phyloP scores from a whole-genome alignment of 2,888 invertebrate species.

The Gnatocerus cornutus region DNA sequence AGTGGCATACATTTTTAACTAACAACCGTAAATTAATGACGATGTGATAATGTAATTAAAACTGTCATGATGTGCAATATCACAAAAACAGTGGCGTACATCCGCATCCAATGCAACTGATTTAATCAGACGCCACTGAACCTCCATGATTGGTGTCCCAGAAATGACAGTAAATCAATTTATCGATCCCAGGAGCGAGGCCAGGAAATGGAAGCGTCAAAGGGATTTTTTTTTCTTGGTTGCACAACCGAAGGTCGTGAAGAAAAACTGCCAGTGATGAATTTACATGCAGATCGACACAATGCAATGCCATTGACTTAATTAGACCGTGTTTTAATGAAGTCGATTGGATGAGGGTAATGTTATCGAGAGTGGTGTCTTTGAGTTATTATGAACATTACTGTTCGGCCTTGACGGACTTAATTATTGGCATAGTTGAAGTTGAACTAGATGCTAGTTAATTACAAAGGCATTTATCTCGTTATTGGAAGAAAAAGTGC shows the following conservation, averaged over 20 bases:
- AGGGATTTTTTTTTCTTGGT: conserved; percentile 11
- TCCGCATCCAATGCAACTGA: neutral
- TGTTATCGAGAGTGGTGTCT: conserved; percentile 8
- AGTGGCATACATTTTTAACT: conserved; percentile 10
- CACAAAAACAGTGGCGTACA: conserved; percentile 2
- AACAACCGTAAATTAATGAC: neutral
- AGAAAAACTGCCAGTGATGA: conserved; percentile 20
- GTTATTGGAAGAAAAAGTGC: conserved; percentile 19
- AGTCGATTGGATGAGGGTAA: conserved; percentile 21
- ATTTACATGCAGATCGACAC: conserved; percentile 9
- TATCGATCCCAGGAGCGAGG: conserved; percentile 4
- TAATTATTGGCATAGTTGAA: conserved; percentile 36
- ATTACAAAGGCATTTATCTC: conserved; percentile 51
- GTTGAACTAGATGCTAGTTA: conserved; percentile 49
- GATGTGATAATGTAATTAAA: conserved; percentile 17
- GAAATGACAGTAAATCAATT: conserved; percentile 16
- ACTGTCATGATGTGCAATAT: conserved; percentile 10
- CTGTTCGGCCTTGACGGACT: conserved; percentile 30
- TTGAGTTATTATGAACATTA: conserved; percentile 27
- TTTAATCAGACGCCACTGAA: conserved; percentile 13
- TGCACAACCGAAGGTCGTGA: conserved; percentile 17
- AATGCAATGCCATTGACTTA: conserved; percentile 28
- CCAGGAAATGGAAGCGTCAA: neutral
- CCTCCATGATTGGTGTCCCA: conserved; percentile 6
- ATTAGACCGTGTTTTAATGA: conserved; percentile 15